These are phyloP conservation scores for Galago senegalensis DNA, from an alignment of 2,797 vertebrate species.

Conservation along the genomic window DNA sequence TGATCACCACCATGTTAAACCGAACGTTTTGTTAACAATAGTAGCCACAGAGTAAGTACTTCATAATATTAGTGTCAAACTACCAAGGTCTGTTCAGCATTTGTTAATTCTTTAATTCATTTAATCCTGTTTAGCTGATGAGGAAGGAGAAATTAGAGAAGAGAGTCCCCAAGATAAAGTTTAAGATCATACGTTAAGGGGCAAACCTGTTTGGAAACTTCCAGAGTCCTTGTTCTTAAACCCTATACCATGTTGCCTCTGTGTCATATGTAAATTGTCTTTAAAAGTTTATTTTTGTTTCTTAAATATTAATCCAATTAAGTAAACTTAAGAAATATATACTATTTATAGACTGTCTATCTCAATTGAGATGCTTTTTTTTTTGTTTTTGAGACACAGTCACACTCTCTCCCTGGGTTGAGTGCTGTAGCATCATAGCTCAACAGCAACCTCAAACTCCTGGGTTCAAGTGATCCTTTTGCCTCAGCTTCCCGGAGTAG, in stretches of 20 bases:
- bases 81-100: not conserved
- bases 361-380: constrained; percentile 11
- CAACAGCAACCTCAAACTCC: no score
- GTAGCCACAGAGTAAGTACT: not conserved
- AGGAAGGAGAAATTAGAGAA: constrained; percentile 51
- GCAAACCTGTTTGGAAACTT: not conserved
- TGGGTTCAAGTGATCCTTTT: no score
- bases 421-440: no score
- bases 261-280: not conserved
- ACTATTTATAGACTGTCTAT: not conserved
- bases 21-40: not conserved
- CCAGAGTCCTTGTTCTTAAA: constrained; percentile 17
- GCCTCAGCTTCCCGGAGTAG: no score
- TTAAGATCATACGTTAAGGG: not conserved
- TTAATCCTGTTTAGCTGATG: constrained; percentile 2
- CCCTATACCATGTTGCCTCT: not conserved
- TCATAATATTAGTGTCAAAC: not conserved
- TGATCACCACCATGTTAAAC: not conserved
- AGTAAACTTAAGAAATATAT: not conserved
- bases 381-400: no score
- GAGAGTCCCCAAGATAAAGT: not conserved
- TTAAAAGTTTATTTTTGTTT: constrained; percentile 19
- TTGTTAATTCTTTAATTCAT: constrained; percentile 36
- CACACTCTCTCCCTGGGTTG: no score
- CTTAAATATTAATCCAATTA: constrained; percentile 35